A percentile compares a stretch with the other conserved stretches of the same genome.
These are phyloP conservation scores for Peromyscus melanophrys DNA, from an alignment of 2,797 vertebrate genomes.

Conservation along the genomic window DNA sequence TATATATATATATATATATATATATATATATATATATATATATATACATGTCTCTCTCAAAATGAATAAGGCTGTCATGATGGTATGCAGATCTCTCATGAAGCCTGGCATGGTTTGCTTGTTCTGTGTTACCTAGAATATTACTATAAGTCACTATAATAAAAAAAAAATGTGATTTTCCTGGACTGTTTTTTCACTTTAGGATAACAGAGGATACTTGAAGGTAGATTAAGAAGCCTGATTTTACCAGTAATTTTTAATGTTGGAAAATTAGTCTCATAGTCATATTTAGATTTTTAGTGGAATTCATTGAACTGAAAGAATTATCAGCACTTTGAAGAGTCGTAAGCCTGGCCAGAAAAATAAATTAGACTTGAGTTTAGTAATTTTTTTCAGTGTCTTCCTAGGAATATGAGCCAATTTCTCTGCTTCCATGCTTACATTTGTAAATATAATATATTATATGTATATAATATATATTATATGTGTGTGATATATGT, in stretches of 20 bases:
- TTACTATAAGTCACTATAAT: background rate
- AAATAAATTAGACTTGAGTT: background rate
- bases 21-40: too few species aligned
- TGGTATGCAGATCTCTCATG: background rate
- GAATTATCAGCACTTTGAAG: background rate
- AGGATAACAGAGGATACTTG: background rate
- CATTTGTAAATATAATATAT: background rate
- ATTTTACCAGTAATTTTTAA: background rate
- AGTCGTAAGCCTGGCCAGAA: background rate
- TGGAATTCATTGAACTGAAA: background rate
- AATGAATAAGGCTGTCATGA: background rate
- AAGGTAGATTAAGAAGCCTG: background rate
- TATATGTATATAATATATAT: background rate
- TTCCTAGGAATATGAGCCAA: background rate
- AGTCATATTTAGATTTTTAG: background rate
- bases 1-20: too few species aligned
- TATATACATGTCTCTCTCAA: background rate
- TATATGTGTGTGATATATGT: background rate
- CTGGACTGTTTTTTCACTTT: background rate
- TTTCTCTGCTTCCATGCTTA: background rate
- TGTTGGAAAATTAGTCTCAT: constrained; percentile 13
- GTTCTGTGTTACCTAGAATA: background rate
- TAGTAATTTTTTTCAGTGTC: background rate
- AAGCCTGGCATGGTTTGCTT: background rate
- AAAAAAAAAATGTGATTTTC: background rate